Base-by-base conservation (phyloP, 2,797 vertebrate genomes). In the Cirrhinus molitorella region DNA sequence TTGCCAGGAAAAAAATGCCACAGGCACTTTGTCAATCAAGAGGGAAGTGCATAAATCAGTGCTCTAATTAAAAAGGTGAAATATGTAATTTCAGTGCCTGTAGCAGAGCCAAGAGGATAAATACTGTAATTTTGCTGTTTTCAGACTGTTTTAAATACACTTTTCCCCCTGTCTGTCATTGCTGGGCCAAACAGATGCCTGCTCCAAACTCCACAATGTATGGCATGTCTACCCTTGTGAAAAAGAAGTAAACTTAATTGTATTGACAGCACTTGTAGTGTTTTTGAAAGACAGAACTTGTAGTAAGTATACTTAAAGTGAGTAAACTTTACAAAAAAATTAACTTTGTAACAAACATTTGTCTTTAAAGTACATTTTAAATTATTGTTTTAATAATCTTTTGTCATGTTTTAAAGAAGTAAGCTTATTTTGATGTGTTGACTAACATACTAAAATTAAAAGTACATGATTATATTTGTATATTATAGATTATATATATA, bases 1-100 rank as follows among this genome's bases (percentile, higher is more conserved):
- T 72, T 37, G 72, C 72, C 59, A 31, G 14, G 23, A 7, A 31
- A 16, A 59, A 63, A 63, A 63, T 63, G 25, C 13, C 31, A 23
- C 72, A 55, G 49, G 12, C 49, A 23, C 49, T 37, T 8, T 23
- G 51, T 55, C 72, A 37, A 55, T 74, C 28, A 55, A 37, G 12
- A 55, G 71, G 53, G 49, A 37, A 19, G 47, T 31, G 16, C 28
- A 65, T 6, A 34, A 31, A 67, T 67, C 65, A 40, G 2, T 67
- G 49, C 71, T 55, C 71, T 55, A n/a, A 37, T 74, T 37, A 74
- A 74, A 73, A 73, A 37, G 10, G 49, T 5, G 1, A 74, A 55
- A 49, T 55, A 17, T 37, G 21, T 74, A 3, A 55, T 23, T 14
- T 55, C 31, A 37, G 19, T n/a, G 3, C 71, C 28, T 2, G 21